phyloP scores from a whole-genome alignment of 2,113 vertebrate genomes.

The Chlamydotis undulata region DNA sequence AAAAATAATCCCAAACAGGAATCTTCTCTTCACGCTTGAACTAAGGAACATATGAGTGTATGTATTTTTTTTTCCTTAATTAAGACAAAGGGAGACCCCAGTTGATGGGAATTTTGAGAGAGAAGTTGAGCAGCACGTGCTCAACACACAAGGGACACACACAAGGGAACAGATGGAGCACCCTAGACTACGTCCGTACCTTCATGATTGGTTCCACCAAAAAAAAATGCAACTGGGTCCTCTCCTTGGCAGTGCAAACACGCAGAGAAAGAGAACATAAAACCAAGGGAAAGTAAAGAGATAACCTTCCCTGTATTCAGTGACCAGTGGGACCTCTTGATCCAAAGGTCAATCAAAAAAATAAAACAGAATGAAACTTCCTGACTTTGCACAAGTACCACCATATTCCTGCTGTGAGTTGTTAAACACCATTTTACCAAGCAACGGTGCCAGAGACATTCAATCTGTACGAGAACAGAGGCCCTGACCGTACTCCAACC shows the following conservation, averaged over 20 bases:
- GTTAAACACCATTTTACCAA: background rate
- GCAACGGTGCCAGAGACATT: background rate
- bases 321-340: background rate
- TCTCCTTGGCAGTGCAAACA: background rate
- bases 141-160: background rate
- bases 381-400: background rate
- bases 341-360: background rate
- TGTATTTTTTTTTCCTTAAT: background rate
- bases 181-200: background rate
- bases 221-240: background rate
- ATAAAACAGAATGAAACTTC: background rate
- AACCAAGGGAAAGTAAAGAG: accelerated
- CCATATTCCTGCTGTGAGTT: background rate
- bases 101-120: background rate
- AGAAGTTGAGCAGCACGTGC: background rate
- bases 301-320: background rate
- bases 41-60: background rate
- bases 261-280: background rate
- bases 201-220: background rate
- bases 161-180: background rate
- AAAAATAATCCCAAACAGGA: constrained; percentile 33
- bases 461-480: background rate
- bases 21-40: background rate
- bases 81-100: background rate
- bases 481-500: background rate